A percentile compares a stretch with the other conserved stretches of the same genome.
phyloP scores from a whole-genome alignment of 2,888 invertebrate genomes.

The Archaeoteleia sp. region DNA sequence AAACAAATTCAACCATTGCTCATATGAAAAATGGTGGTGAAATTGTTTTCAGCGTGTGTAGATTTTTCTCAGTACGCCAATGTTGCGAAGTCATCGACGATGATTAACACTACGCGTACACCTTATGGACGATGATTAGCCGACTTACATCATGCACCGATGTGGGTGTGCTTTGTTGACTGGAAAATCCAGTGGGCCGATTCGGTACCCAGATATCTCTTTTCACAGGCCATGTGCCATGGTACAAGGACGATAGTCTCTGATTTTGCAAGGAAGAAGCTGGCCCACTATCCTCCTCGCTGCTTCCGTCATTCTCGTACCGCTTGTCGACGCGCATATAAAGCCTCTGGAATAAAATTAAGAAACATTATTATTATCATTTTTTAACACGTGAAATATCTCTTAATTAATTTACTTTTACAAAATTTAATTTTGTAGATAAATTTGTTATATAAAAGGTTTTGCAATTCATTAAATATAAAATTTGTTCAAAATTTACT shows the following conservation, averaged over 20 bases:
- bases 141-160: constrained; percentile 64
- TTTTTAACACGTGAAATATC: too few relatives aligned
- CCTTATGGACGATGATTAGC: not conserved
- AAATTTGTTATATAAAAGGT: too few relatives aligned
- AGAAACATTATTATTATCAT: constrained; percentile 5
- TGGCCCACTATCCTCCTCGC: constrained; percentile 66
- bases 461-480: too few relatives aligned
- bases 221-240: constrained; percentile 81
- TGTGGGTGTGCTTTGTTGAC: constrained; percentile 61
- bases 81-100: too few relatives aligned
- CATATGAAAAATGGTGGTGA: too few relatives aligned
- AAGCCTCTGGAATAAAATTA: constrained; percentile 23
- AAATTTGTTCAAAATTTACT: too few relatives aligned
- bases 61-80: too few relatives aligned
- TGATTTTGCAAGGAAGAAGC: constrained; percentile 60
- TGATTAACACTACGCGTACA: too few relatives aligned
- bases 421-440: too few relatives aligned
- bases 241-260: constrained; percentile 76
- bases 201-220: constrained; percentile 71
- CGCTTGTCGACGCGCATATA: constrained; percentile 60
- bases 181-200: constrained; percentile 63
- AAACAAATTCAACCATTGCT: too few relatives aligned
- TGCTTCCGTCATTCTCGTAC: constrained; percentile 67
- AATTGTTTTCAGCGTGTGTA: too few relatives aligned
- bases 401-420: too few relatives aligned